Base-by-base conservation (phyloP, 2,888 invertebrate genomes). In the Balanococcus diminutus region DNA sequence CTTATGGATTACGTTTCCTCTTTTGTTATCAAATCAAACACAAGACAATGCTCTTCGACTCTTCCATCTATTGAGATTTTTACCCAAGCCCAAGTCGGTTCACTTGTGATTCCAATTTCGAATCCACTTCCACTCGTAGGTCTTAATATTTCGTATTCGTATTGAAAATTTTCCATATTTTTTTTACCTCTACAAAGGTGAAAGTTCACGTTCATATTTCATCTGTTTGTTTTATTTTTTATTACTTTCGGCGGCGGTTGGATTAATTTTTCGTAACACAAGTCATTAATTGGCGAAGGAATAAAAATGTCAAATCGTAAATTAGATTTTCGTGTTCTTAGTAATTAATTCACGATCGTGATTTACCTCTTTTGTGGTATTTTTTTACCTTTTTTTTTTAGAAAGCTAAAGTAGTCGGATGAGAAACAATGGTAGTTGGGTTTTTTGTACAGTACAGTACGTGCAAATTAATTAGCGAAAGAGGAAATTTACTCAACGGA, bases 261-360 rank as follows among this genome's bases (percentile, higher is more conserved):
- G 16, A 42, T 3, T 16, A 42, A 42, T 11, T 42, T 42, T 42
- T 11, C 42, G 42, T 42, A 67, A 67, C 67, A 11, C 67, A 14
- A 67, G 67, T 67, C n/a, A 32, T 75, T 28, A 75, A 75, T 75
- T 75, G 32, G 31, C 75, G 14, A n/a, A n/a, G n/a, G 42, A 61
- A 25, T 61, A 61, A 61, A 61, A 61, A 61, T 61, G 25, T 61
- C 61, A 19, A 25, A 61, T 61, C 61, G 61, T 61, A 61, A 61
- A 61, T 61, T 61, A 61, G 61, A 61, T 61, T 61, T 61, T 61
- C 61, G 25, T 61, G 61, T 61, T 61, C 11, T 9, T 11, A 19
- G 19, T 25, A 61, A 61, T 61, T 61, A 61, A 61, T 25, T 61
- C 61, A 22, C 42, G 42, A 42, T 42, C 42, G 42, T 42, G 42